These are phyloP conservation scores for Thinocorus orbignyianus DNA, from an alignment of 2,113 vertebrate species.

Conservation along the genomic window DNA sequence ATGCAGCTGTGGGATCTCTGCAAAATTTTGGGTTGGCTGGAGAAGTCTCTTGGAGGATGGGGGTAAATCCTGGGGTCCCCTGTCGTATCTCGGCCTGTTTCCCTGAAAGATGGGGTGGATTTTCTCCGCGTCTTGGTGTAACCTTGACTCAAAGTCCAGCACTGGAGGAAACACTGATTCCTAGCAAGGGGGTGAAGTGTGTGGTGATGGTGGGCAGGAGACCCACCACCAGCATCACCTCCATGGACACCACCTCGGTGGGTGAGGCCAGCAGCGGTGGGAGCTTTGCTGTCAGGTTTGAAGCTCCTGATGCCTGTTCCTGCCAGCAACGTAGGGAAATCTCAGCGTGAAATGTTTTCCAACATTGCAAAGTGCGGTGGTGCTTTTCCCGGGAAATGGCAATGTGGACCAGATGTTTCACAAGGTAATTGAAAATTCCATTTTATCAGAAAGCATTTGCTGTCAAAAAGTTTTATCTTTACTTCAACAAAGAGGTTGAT, in stretches of 20 bases:
- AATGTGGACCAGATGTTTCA: conserved; percentile 73
- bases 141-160: rapidly evolving
- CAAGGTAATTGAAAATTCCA: conserved; percentile 81
- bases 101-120: not conserved
- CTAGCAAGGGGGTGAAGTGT: not conserved
- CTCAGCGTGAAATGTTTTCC: conserved; percentile 55
- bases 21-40: not conserved
- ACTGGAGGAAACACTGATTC: not conserved
- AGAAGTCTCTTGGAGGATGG: not conserved
- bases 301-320: not conserved
- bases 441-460: conserved; percentile 81
- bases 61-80: not conserved
- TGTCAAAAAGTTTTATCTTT: conserved; percentile 84
- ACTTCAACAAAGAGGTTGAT: conserved; percentile 81
- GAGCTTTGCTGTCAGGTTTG: rapidly evolving
- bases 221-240: rapidly evolving
- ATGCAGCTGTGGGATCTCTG: not conserved
- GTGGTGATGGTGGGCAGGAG: rapidly evolving
- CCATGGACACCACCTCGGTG: rapidly evolving
- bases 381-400: conserved; percentile 49
- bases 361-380: conserved; percentile 17
- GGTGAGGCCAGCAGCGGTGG: rapidly evolving
- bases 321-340: conserved; percentile 11
- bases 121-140: not conserved
- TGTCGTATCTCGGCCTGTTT: not conserved